A percentile compares a stretch with the other conserved stretches of the same genome.
Evolutionary conservation across 2,888 invertebrate species (phyloP).

Genomic region (Pycnomerus fuliginosus): DNA sequence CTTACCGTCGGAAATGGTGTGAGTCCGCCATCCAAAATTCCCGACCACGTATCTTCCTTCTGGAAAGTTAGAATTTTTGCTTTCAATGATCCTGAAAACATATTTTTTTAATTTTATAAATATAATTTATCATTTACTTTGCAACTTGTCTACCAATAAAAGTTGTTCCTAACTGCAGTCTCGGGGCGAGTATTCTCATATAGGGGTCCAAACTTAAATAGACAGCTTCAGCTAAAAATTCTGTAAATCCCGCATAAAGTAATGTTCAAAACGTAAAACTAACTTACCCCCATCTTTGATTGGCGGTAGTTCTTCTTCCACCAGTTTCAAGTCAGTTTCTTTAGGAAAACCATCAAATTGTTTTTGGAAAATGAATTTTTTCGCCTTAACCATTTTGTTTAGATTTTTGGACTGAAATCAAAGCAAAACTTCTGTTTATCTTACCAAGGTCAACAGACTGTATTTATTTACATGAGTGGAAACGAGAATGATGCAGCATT

Average conservation of each 20-base stretch:
- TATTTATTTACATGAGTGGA: too few species aligned
- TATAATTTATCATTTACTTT: too few species aligned
- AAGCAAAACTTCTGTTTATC: too few species aligned
- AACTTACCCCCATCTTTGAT: constrained; percentile 66
- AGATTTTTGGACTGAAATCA: too few species aligned
- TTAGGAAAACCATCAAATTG: constrained; percentile 68
- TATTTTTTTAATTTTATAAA: too few species aligned
- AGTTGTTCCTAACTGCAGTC: constrained; percentile 58
- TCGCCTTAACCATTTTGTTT: constrained; percentile 52
- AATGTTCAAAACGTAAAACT: background rate
- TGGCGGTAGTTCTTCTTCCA: constrained; percentile 66
- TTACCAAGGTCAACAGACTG: too few species aligned
- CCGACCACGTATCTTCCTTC: constrained; percentile 65
- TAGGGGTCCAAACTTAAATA: constrained; percentile 74
- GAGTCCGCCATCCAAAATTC: constrained; percentile 68
- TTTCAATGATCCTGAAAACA: constrained; percentile 65
- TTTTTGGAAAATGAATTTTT: constrained; percentile 65
- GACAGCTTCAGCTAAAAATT: constrained; percentile 66
- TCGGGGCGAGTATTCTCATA: constrained; percentile 62
- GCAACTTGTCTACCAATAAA: constrained; percentile 74
- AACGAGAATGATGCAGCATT: too few species aligned
- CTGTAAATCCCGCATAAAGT: constrained; percentile 48
- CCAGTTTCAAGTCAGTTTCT: constrained; percentile 62
- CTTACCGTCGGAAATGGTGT: constrained; percentile 54
- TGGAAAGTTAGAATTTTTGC: constrained; percentile 64